Evolutionary conservation across 1,140 invertebrate genomes (phyloP), one percentile per base, ranked within the genome.

Genomic region (Maniola jurtina): DNA sequence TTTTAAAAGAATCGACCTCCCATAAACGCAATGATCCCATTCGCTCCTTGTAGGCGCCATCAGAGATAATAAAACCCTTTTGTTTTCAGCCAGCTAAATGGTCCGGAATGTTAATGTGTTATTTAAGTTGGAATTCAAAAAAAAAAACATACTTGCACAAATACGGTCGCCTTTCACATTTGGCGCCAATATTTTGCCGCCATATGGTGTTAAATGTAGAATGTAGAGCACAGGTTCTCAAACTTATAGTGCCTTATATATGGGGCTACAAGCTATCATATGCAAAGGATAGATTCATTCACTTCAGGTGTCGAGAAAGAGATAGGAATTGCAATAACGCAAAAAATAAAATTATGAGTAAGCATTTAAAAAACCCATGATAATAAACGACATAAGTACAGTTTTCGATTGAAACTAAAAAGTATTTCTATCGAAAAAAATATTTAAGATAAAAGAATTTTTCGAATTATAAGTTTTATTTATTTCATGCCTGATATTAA

Each of bases 31-130:
- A n/a, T 25, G 25, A 4, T 13, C 10, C 13, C 42, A 25, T 52
- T 52, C 7, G 16, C 48, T 52, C 5, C 5, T 40, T 13, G 13
- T 5, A 52, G 72, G 77, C 76, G 73, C 74, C 80, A 69, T 50
- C 13, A 8, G 10, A 35, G 54, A 55, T 25, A 11, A 45, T 55
- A 75, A 73, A 66, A 71, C 72, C 76, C 75, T 81, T 82, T 84
- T 74, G 80, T 84, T 81, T 73, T 70, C 64, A 61, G 63, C 63
- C 50, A 67, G 58, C 68, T 66, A 77, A 79, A 79, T 80, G 73
- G 61, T 56, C 70, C 59, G 64, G 72, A 77, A 70, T 70, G 70
- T 64, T 68, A 72, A 75, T 77, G 61, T 66, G 65, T 77, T 67
- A 73, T 71, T 65, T 60, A 63, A 58, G 45, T 64, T 33, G 35